Evolutionary conservation across 1,140 invertebrate species (phyloP), one percentile per base, ranked within the genome.

Genomic region (Pogonognathellus flavescens): DNA sequence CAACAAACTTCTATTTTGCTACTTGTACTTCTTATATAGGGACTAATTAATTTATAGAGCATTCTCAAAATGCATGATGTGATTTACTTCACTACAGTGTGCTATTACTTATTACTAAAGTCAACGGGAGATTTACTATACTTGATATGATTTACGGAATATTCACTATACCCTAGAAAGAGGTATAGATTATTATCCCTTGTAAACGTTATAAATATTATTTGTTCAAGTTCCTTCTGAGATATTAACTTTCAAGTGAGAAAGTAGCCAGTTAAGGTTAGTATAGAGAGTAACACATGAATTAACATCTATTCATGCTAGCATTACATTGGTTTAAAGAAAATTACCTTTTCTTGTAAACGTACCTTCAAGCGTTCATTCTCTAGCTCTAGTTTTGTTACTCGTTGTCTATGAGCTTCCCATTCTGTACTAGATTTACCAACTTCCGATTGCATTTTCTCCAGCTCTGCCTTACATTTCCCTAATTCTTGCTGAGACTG

Each of bases 401-500:
- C 90, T n/a, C 95, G 92, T 89, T 97, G 95, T 90, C 96, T 95
- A 50, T 96, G 95, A 62, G 95, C 94, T 90, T 97, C 96, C 95
- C 95, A 97, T 90, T 97, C 96, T 57, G 94, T 94, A 16, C 95
- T 95, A 89, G 95, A 95, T 86, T 96, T 93, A 41, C 96, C 96
- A 52, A 96, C 95, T 91, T 98, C 96, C 85, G 94, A 95, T 31
- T 96, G 95, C 18, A 96, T 94, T 91, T 97, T 97, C 89, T 98
- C 97, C 66, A 97, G 91, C 90, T 98, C 96, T 11, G 96, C 96
- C 91, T 97, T 97, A 70, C 95, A 97, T 91, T 98, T 97, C 66
- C 97, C 97, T 55, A 98, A 92, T 90, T 98, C 97, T 4, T 95
- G 96, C 90, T 98, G 97, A 18, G 96, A 97, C 88, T 95, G 95